These are phyloP conservation scores for Hemistola chrysoprasaria DNA, from an alignment of 2,888 invertebrate species.

Conservation along the genomic window DNA sequence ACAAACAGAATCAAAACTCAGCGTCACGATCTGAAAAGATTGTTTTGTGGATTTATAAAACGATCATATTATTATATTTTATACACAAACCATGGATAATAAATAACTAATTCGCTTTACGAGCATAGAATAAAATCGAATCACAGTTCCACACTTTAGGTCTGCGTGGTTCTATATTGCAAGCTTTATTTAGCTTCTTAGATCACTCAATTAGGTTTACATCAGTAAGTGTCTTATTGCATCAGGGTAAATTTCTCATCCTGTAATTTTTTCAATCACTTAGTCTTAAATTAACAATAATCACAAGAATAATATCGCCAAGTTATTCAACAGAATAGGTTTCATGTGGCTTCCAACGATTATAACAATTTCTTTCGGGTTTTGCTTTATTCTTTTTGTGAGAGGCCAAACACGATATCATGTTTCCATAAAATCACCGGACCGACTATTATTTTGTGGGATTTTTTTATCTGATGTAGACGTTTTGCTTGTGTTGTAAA, in stretches of 20 bases:
- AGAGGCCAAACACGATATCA: constrained; percentile 76
- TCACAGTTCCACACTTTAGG: too few species aligned
- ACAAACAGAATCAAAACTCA: constrained; percentile 32
- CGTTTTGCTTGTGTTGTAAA: constrained; percentile 20
- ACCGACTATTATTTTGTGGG: constrained; percentile 72
- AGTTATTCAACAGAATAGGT: constrained; percentile 30
- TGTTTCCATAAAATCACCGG: constrained; percentile 80
- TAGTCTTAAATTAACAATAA: constrained; percentile 5
- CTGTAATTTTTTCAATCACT: too few species aligned
- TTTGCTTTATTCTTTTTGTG: constrained; percentile 74
- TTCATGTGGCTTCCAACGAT: constrained; percentile 72
- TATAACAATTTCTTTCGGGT: constrained; percentile 79
- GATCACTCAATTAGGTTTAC: too few species aligned
- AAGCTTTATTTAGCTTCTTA: too few species aligned
- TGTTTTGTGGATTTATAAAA: too few species aligned
- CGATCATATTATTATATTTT: too few species aligned
- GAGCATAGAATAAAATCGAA: too few species aligned
- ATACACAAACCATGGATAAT: too few species aligned
- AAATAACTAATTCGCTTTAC: too few species aligned
- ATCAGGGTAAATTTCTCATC: too few species aligned
- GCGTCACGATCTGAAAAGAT: background rate
- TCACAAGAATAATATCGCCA: constrained; percentile 15
- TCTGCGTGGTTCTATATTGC: too few species aligned
- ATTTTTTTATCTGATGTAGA: constrained; percentile 56
- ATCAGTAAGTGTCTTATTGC: too few species aligned